A percentile compares a stretch with the other conserved stretches of the same genome.
These are phyloP conservation scores for Drosophila pectinifera DNA, from an alignment of 1,140 invertebrate species.

Conservation along the genomic window DNA sequence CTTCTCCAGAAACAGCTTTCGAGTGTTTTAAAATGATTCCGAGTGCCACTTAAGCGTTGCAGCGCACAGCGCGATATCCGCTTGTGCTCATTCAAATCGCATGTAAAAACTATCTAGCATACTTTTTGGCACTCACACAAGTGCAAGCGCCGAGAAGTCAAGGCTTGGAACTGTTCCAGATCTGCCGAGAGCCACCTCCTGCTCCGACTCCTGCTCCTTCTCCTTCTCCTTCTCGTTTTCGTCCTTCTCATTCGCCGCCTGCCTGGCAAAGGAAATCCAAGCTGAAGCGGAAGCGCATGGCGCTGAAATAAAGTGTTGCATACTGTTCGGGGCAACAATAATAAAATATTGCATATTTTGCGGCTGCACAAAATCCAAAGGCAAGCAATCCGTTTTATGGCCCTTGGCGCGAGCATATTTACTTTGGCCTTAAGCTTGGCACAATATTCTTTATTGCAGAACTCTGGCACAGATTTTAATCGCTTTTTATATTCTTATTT, in stretches of 20 bases:
- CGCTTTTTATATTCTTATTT: background rate
- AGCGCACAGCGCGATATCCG: conserved; percentile 62
- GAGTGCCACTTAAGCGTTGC: conserved; percentile 68
- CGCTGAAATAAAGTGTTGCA: conserved; percentile 83
- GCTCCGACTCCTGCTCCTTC: background rate
- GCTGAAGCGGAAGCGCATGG: conserved; percentile 59
- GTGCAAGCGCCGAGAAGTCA: conserved; percentile 40
- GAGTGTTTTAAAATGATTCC: conserved; percentile 81
- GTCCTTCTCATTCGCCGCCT: background rate
- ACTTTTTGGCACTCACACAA: conserved; percentile 65
- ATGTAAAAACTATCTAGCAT: conserved; percentile 74
- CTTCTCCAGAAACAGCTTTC: conserved; percentile 46
- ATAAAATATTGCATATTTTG: conserved; percentile 80
- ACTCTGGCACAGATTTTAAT: conserved; percentile 20
- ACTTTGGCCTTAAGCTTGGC: conserved; percentile 16
- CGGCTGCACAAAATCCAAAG: conserved; percentile 47
- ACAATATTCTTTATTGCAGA: conserved; percentile 19
- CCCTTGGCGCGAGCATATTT: conserved; percentile 17
- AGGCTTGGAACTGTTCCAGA: conserved; percentile 69
- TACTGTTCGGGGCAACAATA: conserved; percentile 79
- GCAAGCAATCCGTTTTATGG: conserved; percentile 31
- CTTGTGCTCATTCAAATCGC: conserved; percentile 80
- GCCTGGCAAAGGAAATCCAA: conserved; percentile 22
- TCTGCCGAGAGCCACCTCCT: conserved; percentile 11
- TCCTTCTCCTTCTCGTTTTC: background rate